Conservation (phyloP, 23 tunicate genomes). For the Oikopleura dioica region DNA sequence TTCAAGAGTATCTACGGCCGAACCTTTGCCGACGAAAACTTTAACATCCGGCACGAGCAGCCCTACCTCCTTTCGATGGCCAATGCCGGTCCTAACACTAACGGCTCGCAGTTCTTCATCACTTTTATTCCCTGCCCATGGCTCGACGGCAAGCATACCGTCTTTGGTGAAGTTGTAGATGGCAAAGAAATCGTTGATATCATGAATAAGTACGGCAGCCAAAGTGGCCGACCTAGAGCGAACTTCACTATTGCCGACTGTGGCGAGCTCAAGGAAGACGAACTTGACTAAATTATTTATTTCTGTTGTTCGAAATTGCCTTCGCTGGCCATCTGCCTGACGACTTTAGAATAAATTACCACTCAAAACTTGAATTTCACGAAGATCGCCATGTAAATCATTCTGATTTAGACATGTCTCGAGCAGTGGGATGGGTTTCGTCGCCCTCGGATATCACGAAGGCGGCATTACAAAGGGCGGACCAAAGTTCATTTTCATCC, state of each 20-base stretch:
- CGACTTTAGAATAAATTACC: too few species aligned
- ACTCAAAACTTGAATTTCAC: too few species aligned
- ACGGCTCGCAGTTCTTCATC: neutral
- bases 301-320: too few species aligned
- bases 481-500: conserved; percentile 19
- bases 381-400: neutral
- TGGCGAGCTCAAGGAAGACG: neutral
- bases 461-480: neutral
- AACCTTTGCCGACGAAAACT: neutral
- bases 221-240: neutral
- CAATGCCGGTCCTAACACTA: neutral
- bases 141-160: neutral
- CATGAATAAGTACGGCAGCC: neutral
- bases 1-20: neutral
- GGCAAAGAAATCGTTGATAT: neutral
- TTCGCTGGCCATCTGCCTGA: too few species aligned
- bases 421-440: neutral
- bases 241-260: neutral
- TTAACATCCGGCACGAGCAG: neutral
- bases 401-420: neutral
- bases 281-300: neutral
- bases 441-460: neutral
- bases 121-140: neutral
- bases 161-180: neutral
- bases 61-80: neutral